A percentile compares a stretch with the other conserved stretches of the same genome.
Evolutionary conservation across 2,888 invertebrate species (phyloP).

Genomic region (Chrysolina americana): DNA sequence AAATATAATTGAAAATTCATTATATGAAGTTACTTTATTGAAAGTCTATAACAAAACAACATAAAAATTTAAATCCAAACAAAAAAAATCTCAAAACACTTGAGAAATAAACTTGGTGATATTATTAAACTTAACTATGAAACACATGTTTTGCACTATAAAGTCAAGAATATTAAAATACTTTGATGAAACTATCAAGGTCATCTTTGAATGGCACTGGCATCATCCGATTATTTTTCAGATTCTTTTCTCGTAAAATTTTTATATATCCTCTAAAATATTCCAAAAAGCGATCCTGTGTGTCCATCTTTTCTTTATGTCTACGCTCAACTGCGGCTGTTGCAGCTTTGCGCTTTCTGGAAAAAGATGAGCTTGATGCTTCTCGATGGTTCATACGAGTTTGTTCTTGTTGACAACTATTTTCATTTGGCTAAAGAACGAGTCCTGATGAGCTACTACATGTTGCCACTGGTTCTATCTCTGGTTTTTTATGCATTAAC

Average conservation of each 20-base stretch:
- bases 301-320: conserved; percentile 9
- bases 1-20: too few species aligned
- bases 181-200: neutral
- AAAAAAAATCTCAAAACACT: too few species aligned
- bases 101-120: too few species aligned
- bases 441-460: neutral
- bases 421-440: neutral
- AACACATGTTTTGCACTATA: too few species aligned
- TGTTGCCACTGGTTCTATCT: neutral
- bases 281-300: neutral
- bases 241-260: neutral
- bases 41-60: too few species aligned
- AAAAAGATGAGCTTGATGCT: neutral
- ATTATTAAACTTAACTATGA: too few species aligned
- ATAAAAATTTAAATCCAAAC: too few species aligned
- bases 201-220: neutral
- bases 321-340: neutral
- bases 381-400: neutral
- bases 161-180: too few species aligned
- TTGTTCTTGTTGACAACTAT: neutral
- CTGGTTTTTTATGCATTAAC: neutral
- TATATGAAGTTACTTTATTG: too few species aligned
- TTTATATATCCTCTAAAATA: neutral
- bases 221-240: too few species aligned
- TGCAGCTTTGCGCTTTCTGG: neutral